Evolutionary conservation across 2,797 vertebrate genomes (phyloP).

Genomic region (Dromococcyx pavoninus): DNA sequence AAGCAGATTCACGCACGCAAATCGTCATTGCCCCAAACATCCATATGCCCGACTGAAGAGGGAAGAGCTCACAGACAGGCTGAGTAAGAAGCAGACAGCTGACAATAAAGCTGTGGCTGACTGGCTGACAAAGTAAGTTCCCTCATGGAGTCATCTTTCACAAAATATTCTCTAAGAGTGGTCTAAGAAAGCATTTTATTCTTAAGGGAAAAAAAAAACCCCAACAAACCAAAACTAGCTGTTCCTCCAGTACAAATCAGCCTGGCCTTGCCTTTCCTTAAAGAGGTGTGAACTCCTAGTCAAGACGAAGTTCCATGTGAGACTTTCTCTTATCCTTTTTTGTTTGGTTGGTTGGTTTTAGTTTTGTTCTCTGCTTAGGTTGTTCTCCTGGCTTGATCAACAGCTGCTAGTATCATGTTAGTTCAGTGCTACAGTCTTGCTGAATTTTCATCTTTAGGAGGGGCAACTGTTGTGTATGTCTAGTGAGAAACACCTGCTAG

Average conservation of each 20-base stretch:
- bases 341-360: too few relatives aligned
- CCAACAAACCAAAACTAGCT: background rate
- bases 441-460: background rate
- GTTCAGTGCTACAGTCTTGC: background rate
- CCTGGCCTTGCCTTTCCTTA: background rate
- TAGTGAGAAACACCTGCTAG: background rate
- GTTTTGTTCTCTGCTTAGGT: background rate
- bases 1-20: constrained; percentile 96
- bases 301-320: background rate
- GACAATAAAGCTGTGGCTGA: constrained; percentile 96
- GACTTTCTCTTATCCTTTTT: background rate
- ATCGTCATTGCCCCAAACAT: constrained; percentile 96
- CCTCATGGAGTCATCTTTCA: background rate
- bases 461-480: background rate
- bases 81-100: constrained; percentile 84
- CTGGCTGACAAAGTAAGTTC: constrained; percentile 93
- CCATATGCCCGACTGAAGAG: constrained; percentile 93
- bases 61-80: constrained; percentile 86
- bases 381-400: background rate
- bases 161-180: background rate
- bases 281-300: background rate
- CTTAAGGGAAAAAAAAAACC: rapidly evolving
- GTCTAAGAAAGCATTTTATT: background rate
- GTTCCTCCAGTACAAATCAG: background rate
- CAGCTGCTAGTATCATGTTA: background rate